phyloP scores from a whole-genome alignment of 2,888 invertebrate genomes.

The Caradrina kadenii region DNA sequence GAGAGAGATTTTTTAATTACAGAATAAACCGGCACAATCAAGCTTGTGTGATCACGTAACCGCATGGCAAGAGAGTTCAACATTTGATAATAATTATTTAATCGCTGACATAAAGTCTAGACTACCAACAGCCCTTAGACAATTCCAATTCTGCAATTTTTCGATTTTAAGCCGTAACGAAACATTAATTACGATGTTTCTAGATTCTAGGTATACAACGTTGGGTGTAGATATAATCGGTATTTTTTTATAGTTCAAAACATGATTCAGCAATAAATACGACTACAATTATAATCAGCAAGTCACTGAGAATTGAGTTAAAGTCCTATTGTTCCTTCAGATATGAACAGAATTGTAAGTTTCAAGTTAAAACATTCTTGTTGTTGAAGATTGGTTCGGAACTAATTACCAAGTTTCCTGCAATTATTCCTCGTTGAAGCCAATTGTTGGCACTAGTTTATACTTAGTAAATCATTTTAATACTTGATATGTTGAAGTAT shows the following conservation, averaged over 20 bases:
- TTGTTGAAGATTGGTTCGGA: constrained; percentile 36
- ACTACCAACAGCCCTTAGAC: neutral
- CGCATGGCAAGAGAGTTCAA: too few relatives aligned
- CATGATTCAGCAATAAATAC: constrained; percentile 3
- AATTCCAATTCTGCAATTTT: neutral
- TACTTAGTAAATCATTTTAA: neutral
- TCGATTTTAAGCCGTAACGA: neutral
- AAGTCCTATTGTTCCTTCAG: constrained; percentile 30
- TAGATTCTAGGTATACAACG: neutral
- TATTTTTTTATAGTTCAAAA: neutral
- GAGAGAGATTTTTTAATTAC: too few relatives aligned
- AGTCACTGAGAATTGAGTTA: constrained; percentile 16
- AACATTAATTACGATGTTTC: neutral
- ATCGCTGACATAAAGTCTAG: too few relatives aligned
- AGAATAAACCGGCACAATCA: too few relatives aligned
- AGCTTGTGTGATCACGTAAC: too few relatives aligned
- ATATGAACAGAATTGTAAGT: constrained; percentile 19
- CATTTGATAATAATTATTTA: too few relatives aligned
- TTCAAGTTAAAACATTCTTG: constrained; percentile 33
- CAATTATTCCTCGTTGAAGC: constrained; percentile 22
- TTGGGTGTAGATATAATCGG: neutral
- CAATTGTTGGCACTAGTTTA: constrained; percentile 21
- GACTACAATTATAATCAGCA: constrained; percentile 2
- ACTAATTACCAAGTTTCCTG: constrained; percentile 40
- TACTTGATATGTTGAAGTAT: constrained; percentile 9